Evolutionary conservation across 2,113 vertebrate species (phyloP), one percentile per base, ranked within the genome.

Genomic region (Sorex araneus): DNA sequence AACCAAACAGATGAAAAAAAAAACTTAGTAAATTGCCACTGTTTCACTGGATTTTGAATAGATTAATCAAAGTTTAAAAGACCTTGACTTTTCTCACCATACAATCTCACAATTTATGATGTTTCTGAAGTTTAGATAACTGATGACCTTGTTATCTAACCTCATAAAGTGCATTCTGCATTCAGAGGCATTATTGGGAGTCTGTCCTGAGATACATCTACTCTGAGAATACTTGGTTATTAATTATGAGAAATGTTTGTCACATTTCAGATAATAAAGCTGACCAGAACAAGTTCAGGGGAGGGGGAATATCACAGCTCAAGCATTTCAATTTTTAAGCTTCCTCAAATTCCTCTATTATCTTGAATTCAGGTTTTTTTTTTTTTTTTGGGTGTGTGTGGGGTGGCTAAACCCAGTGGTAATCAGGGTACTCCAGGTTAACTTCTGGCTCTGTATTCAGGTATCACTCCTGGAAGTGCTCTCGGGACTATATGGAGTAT

Each of bases 21-120:
- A 70, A 70, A 16, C 50, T n/a, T 50, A 13, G 47, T 13, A 50
- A 50, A 50, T 50, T 50, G 47, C 47, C 2, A 50, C 47, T 50
- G 47, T 50, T 50, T 76, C 36, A 82, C 7, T 67, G 30, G 80
- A 36, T 47, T 83, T 83, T 83, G 80, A 67, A 47, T 30, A 87
- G 40, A 19, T 75, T 75, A 64, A 25, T 64, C 19, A 75, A 75
- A 75, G 25, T n/a, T 63, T 75, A 27, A 18, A 64, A 75, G 12
- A 12, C 28, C 36, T 75, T 75, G 54, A 12, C 28, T 64, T 87
- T 86, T 86, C 69, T 75, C 30, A 64, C 8, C 18, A 75, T 45
- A 8, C 25, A 4, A 45, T 2, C 25, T 47, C 40, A 47, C 47
- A 83, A 83, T 82, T 82, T 21, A 4, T 67, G 30, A 18, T 83